A percentile compares a stretch with the other conserved stretches of the same genome.
Conservation (phyloP, 2,888 invertebrate species). For the Aphelenchoides bicaudatus region DNA sequence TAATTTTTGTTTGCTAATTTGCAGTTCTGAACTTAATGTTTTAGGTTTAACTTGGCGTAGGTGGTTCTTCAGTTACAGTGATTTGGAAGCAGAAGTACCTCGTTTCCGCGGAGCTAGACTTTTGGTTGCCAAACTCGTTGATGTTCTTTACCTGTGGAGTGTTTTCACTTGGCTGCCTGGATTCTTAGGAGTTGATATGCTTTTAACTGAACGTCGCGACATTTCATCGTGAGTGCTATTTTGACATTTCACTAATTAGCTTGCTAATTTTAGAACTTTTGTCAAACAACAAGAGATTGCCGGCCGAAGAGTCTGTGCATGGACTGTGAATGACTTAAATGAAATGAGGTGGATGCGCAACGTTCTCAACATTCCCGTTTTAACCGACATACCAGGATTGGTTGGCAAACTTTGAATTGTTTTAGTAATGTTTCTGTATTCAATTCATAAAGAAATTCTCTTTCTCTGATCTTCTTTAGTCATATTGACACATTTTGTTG, state of each 20-base stretch:
- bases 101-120: slow-evolving; percentile 36
- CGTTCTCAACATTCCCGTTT: slow-evolving; percentile 50
- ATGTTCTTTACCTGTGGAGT: slow-evolving; percentile 42
- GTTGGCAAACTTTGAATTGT: slow-evolving; percentile 8
- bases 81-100: slow-evolving; percentile 38
- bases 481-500: no score
- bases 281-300: slow-evolving; percentile 28
- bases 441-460: no score
- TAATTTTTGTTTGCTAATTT: not conserved
- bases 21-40: not conserved
- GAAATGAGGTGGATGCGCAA: slow-evolving; percentile 55
- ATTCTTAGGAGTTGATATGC: slow-evolving; percentile 56
- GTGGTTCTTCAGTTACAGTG: slow-evolving; percentile 68
- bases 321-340: slow-evolving; percentile 58
- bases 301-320: slow-evolving; percentile 41
- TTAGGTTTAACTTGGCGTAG: slow-evolving; percentile 74
- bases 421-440: no score
- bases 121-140: slow-evolving; percentile 38
- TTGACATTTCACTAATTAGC: not conserved
- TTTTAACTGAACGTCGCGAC: slow-evolving; percentile 53
- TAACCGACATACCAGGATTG: slow-evolving; percentile 50
- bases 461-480: no score
- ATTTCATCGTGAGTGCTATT: slow-evolving; percentile 40
- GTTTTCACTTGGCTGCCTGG: slow-evolving; percentile 49
- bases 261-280: slow-evolving; percentile 29